phyloP scores from a whole-genome alignment of 1,140 invertebrate species.

The Pissodes strobi region DNA sequence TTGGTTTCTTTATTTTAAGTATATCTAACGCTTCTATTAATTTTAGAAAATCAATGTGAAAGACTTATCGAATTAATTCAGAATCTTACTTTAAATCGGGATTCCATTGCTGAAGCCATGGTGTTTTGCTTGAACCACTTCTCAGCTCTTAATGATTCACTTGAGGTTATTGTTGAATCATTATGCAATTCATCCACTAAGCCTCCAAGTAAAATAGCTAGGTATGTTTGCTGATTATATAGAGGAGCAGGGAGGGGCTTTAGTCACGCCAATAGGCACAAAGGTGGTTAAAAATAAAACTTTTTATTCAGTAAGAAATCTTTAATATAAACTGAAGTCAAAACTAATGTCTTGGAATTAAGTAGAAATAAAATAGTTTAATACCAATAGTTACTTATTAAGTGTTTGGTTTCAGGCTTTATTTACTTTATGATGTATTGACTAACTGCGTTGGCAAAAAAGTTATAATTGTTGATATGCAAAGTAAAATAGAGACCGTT shows the following conservation, averaged over 20 bases:
- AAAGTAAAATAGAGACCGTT: slow-evolving; percentile 39
- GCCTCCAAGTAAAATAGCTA: slow-evolving; percentile 87
- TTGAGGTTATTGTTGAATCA: slow-evolving; percentile 84
- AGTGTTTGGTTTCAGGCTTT: slow-evolving; percentile 20
- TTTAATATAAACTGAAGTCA: too few relatives aligned
- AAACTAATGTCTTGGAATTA: too few relatives aligned
- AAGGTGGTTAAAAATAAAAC: too few relatives aligned
- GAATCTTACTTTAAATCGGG: slow-evolving; percentile 79
- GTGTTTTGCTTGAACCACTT: slow-evolving; percentile 97
- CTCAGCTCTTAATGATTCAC: slow-evolving; percentile 93
- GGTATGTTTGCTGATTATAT: too few relatives aligned
- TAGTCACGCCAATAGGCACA: too few relatives aligned
- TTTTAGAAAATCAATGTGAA: slow-evolving; percentile 61
- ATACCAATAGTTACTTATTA: too few relatives aligned
- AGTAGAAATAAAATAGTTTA: too few relatives aligned
- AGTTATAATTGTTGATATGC: not conserved
- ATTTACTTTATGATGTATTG: slow-evolving; percentile 24
- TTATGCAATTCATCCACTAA: slow-evolving; percentile 78
- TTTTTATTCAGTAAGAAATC: too few relatives aligned
- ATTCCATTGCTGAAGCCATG: slow-evolving; percentile 91
- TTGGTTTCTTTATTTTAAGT: too few relatives aligned
- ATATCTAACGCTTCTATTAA: too few relatives aligned
- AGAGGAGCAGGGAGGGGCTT: too few relatives aligned
- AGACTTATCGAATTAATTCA: slow-evolving; percentile 90
- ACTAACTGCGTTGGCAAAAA: slow-evolving; percentile 13